A percentile compares a stretch with the other conserved stretches of the same genome.
Evolutionary conservation across 2,797 vertebrate species (phyloP).

Genomic region (Hybognathus amarus): DNA sequence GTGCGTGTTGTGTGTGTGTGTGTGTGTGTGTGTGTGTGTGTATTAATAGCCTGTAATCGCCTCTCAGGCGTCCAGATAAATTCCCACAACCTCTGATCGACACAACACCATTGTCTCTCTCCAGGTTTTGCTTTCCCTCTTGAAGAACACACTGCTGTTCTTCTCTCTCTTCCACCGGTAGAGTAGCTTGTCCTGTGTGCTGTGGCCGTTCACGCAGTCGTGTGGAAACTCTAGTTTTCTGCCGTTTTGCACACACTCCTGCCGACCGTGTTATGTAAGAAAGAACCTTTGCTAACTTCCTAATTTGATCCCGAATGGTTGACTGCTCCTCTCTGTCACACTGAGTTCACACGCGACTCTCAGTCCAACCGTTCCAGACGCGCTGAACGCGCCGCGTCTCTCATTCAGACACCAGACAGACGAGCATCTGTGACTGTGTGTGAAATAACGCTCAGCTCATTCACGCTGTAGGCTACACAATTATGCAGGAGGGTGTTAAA

Average conservation of each 20-base stretch:
- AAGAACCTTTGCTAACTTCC: conserved; percentile 3
- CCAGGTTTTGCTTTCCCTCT: neutral
- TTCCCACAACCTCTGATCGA: conserved; percentile 72
- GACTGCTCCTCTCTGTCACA: conserved; percentile 12
- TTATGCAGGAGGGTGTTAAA: no score
- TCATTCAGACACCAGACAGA: neutral
- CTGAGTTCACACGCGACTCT: neutral
- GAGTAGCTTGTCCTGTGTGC: neutral
- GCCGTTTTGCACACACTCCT: conserved; percentile 8
- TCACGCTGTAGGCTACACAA: neutral
- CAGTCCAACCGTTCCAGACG: neutral
- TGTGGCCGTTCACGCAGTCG: neutral
- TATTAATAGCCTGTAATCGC: conserved; percentile 74
- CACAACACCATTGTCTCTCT: conserved; percentile 44
- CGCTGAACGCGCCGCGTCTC: neutral
- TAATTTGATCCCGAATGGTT: conserved; percentile 34
- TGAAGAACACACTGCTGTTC: neutral
- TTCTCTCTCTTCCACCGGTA: conserved; percentile 28
- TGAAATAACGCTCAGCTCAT: neutral
- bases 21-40: conserved; percentile 11
- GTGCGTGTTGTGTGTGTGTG: conserved; percentile 52
- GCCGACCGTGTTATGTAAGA: conserved; percentile 2
- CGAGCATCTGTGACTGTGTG: no score
- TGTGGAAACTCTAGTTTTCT: conserved; percentile 13
- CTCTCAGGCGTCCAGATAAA: conserved; percentile 72